A percentile compares a stretch with the other conserved stretches of the same genome.
These are phyloP conservation scores for Melanotaenia duboulayi DNA, from an alignment of 2,113 vertebrate species.

Conservation along the genomic window DNA sequence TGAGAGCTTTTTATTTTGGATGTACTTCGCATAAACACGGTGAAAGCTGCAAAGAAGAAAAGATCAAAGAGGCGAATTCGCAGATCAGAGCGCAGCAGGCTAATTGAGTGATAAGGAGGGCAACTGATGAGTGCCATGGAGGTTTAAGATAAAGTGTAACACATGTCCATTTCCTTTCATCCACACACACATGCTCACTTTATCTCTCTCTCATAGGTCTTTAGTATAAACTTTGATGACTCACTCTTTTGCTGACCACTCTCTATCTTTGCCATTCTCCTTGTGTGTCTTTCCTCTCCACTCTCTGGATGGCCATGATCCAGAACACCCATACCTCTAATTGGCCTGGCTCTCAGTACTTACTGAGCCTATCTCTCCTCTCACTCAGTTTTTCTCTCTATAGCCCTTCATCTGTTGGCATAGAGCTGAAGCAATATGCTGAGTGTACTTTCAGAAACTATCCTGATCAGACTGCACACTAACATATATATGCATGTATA, in stretches of 20 bases:
- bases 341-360: constrained; percentile 91
- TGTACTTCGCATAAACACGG: constrained; percentile 21
- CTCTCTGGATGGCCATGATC: constrained; percentile 86
- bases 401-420: constrained; percentile 76
- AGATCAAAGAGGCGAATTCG: constrained; percentile 48
- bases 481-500: constrained; percentile 1
- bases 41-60: constrained; percentile 15
- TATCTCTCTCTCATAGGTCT: constrained; percentile 26
- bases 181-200: neutral
- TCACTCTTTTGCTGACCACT: constrained; percentile 48
- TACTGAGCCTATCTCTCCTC: constrained; percentile 51
- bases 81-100: constrained; percentile 49
- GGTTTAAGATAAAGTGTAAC: constrained; percentile 50
- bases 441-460: constrained; percentile 71
- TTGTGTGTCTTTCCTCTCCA: constrained; percentile 15
- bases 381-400: constrained; percentile 41
- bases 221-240: constrained; percentile 40
- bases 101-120: constrained; percentile 63
- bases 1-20: constrained; percentile 28
- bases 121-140: constrained; percentile 56
- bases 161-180: constrained; percentile 35
- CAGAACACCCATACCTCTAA: constrained; percentile 91
- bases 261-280: constrained; percentile 34
- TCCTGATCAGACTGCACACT: constrained; percentile 18
- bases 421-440: constrained; percentile 87